Base-by-base conservation (phyloP, 1,140 invertebrate genomes). In the Lamellibrachia luymesi region DNA sequence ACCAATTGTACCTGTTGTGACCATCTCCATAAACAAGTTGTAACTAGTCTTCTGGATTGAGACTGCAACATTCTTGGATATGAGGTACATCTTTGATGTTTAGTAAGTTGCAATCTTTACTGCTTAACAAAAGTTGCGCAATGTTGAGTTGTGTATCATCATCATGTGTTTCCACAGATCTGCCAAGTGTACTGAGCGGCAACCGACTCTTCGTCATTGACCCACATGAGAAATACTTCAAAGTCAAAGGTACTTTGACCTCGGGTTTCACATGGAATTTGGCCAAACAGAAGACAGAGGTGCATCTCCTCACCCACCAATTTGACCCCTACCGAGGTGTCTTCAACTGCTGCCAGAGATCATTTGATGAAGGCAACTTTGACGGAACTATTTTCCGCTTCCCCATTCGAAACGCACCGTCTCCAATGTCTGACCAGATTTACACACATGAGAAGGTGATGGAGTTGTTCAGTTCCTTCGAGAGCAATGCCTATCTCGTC, bases 121-220 rank as follows among this genome's bases (percentile, higher is more conserved):
- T 38, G 38, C 38, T 38, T 38, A 38, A 38, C 38, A 38, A 38
- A 38, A 38, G 38, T 38, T 38, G 38, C 38, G 1, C 64, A 22
- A 80, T 6, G 13, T 4, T 80, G 64, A 4, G 64, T 80, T 80
- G 4, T 91, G 38, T 91, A 49, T 80, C 5, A 80, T 22, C 13
- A 22, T 10, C 64, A 80, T 80, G 13, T 80, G 13, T 80, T 80
- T 22, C 93, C 94, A 13, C 92, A 95, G 95, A 95, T 94, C 93
- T 95, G 25, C 95, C 95, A 49, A 94, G 94, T 52, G 94, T 95
- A 2, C 91, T 95, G 0, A 95, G 95, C 93, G 95, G 95, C 50
- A 91, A 95, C n/a, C 92, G 93, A 22, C 51, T 95, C 22, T 92
- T 94, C 7, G 93, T 95, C n/a, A 93, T 95, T 49, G 94, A 95